Base-by-base conservation (phyloP, 2,888 invertebrate genomes). In the Ormyrus pomaceus region DNA sequence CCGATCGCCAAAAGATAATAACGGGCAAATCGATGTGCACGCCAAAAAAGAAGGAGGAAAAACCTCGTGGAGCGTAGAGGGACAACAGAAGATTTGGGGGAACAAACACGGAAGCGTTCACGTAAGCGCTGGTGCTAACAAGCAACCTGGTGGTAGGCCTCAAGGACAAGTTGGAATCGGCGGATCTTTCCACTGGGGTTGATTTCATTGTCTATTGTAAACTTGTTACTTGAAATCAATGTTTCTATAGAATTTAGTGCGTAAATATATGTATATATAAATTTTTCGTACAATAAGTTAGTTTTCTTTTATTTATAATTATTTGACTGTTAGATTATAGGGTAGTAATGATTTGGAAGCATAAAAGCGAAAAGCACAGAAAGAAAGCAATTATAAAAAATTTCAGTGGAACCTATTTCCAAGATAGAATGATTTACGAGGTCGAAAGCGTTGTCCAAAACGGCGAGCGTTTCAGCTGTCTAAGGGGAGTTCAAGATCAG, bases 401-500 rank as follows among this genome's bases (percentile, higher is more conserved):
- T 34, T 34, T 34, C 34, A 34, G 34, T 34, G 34, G 34, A 34
- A 34, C 34, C n/a, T n/a, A n/a, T n/a, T 50, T 34, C 50, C 34
- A 51, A 72, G 53, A 45, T 10, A 55, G 34, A 13, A 72, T 72
- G 72, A 72, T 72, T 61, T 72, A 62, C 53, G 61, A 72, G n/a
- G 51, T 2, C n/a, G 34, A 10, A 51, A 19, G 51, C 45, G 45
- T 13, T 13, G 69, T n/a, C 46, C 13, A n/a, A 11, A 62, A 46
- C 62, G 10, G 11, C 62, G n/a, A 45, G 62, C 34, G 34, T 34
- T 34, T 34, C 34, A 46, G 19, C 48, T 11, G 34, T 34, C 34
- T 34, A 34, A 5, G 53, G 55, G 11, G 62, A 73, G 78, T 79
- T 79, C 78, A 79, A 79, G 78, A 79, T 79, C 78, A 73, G 66